Percentiles rank a stretch among this genome's conserved stretches.
Conservation (phyloP, 2,888 invertebrate genomes). For the Prosapia bicincta region DNA sequence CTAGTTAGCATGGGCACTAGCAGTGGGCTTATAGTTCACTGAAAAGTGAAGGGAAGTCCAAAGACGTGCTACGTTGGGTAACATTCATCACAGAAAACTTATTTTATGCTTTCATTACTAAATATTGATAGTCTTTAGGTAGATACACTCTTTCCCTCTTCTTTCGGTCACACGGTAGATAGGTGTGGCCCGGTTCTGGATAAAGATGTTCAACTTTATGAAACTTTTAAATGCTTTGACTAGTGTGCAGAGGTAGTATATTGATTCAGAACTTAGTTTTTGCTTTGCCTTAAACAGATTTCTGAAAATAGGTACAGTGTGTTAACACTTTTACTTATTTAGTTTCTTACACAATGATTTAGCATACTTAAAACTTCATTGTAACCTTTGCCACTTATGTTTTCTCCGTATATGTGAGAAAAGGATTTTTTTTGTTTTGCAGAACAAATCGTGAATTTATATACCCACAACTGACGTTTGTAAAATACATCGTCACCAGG, state of each 20-base stretch:
- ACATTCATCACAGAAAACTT: no score
- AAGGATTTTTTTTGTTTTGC: slow-evolving; percentile 26
- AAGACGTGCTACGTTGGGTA: neutral
- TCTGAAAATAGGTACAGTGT: neutral
- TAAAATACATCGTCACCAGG: slow-evolving; percentile 32
- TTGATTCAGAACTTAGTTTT: neutral
- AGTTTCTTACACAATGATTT: neutral
- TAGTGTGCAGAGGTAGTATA: neutral
- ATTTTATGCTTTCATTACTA: no score
- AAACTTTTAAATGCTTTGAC: neutral
- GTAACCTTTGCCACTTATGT: slow-evolving; percentile 28
- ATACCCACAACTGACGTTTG: slow-evolving; percentile 33
- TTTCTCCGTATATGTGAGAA: slow-evolving; percentile 35
- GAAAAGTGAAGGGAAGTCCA: slow-evolving; percentile 5
- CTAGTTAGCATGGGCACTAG: neutral
- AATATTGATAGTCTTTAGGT: no score
- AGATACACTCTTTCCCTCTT: neutral
- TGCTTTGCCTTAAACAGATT: neutral
- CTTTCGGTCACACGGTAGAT: neutral
- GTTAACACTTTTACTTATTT: neutral
- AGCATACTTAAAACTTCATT: slow-evolving; percentile 1
- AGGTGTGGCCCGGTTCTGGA: neutral
- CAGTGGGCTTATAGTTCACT: slow-evolving; percentile 1
- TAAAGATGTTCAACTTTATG: neutral
- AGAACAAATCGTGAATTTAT: slow-evolving; percentile 33